Evolutionary conservation across 2,797 vertebrate species (phyloP).

Genomic region (Rhinogobio ventralis): DNA sequence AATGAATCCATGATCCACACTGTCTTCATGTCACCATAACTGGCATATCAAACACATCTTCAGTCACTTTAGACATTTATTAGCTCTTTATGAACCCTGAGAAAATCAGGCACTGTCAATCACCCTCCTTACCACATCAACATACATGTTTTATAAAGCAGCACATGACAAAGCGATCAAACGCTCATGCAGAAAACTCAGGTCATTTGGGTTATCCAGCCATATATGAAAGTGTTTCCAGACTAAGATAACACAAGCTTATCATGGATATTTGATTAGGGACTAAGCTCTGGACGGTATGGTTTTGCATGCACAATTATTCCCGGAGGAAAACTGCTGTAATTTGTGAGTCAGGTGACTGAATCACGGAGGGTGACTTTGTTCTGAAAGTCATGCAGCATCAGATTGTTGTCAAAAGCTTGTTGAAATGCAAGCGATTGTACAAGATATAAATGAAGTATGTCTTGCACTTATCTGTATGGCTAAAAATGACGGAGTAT

Average conservation of each 20-base stretch:
- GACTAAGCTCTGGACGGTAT: conserved; percentile 20
- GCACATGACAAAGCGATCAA: conserved; percentile 15
- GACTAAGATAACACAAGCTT: conserved; percentile 14
- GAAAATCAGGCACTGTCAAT: conserved; percentile 34
- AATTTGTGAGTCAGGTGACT: conserved; percentile 10
- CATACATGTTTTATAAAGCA: background rate
- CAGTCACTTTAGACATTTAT: conserved; percentile 1
- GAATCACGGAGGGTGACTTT: conserved; percentile 17
- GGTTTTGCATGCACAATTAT: conserved; percentile 41
- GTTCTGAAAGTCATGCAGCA: conserved; percentile 7
- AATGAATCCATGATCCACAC: conserved; percentile 44
- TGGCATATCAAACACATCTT: conserved; percentile 32
- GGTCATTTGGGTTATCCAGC: background rate
- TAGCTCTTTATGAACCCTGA: conserved; percentile 17
- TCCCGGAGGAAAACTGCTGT: background rate
- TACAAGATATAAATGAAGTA: background rate
- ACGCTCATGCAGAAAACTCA: background rate
- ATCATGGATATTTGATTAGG: conserved; percentile 27
- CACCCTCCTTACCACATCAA: background rate
- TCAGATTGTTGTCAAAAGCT: background rate
- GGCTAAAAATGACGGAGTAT: too few species aligned
- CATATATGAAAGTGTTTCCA: conserved; percentile 6
- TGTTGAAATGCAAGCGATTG: background rate
- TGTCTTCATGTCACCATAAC: conserved; percentile 41
- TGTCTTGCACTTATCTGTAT: too few species aligned